Conservation (phyloP, 2,888 invertebrate genomes). For the Ectropis crepuscularia region DNA sequence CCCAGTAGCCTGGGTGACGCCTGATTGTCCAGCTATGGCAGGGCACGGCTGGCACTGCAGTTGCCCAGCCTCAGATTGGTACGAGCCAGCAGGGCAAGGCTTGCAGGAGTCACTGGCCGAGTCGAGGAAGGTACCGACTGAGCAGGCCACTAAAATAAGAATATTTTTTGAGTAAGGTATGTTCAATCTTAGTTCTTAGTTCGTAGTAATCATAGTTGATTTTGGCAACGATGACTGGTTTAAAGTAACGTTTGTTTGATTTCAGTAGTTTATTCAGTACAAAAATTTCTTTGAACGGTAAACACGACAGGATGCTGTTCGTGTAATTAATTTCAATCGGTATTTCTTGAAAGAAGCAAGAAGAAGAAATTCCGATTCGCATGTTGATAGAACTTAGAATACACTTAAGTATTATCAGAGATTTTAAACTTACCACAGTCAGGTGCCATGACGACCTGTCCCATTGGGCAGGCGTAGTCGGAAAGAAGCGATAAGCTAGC, state of each 20-base stretch:
- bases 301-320: too few species aligned
- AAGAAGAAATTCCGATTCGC: too few species aligned
- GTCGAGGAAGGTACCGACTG: constrained; percentile 95
- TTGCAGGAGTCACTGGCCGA: constrained; percentile 90
- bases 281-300: too few species aligned
- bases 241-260: too few species aligned
- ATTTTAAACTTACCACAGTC: constrained; percentile 89
- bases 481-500: constrained; percentile 94
- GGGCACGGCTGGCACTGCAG: constrained; percentile 95
- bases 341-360: too few species aligned
- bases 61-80: constrained; percentile 97
- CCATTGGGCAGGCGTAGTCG: constrained; percentile 96
- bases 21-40: constrained; percentile 93
- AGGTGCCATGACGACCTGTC: constrained; percentile 97
- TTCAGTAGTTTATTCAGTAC: too few species aligned
- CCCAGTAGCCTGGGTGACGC: constrained; percentile 94
- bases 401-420: not conserved
- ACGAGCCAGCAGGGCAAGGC: constrained; percentile 94
- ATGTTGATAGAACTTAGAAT: not conserved
- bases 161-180: too few species aligned
- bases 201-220: too few species aligned
- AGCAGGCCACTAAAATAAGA: constrained; percentile 89
- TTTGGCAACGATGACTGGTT: too few species aligned
- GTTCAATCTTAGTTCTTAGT: too few species aligned
- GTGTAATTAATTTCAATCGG: too few species aligned